phyloP scores from a whole-genome alignment of 2,113 vertebrate species.

The Entomyzon cyanotis region DNA sequence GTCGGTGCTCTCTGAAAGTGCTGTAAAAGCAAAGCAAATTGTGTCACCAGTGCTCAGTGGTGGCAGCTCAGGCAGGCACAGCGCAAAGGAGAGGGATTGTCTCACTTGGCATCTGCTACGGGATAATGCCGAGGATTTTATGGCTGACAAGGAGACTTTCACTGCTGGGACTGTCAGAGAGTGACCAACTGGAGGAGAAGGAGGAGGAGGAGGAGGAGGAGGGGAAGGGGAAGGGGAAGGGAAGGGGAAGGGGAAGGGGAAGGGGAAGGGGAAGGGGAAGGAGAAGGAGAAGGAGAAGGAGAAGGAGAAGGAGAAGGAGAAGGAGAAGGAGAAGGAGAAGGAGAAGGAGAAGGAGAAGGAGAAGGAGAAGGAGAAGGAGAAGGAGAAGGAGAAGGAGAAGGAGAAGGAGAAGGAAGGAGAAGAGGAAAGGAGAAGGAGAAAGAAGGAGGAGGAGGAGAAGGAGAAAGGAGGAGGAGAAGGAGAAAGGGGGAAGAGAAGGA shows the following conservation, averaged over 20 bases:
- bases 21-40: background rate
- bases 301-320: too few species aligned
- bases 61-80: background rate
- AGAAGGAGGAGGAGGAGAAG: background rate
- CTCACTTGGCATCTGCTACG: background rate
- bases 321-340: background rate
- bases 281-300: too few species aligned
- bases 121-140: rapidly evolving
- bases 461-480: background rate
- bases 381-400: background rate
- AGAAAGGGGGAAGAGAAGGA: background rate
- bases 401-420: too few species aligned
- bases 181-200: background rate
- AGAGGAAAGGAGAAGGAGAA: too few species aligned
- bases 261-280: too few species aligned
- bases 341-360: background rate
- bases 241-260: too few species aligned
- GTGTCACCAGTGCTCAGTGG: background rate
- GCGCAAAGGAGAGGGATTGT: background rate
- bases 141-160: background rate
- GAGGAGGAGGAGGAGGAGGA: too few species aligned
- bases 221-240: background rate
- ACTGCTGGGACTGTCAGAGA: background rate
- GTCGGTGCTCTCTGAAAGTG: background rate
- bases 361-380: background rate